Evolutionary conservation across 2,113 vertebrate species (phyloP), one percentile per base, ranked within the genome.

Genomic region (Salvator merianae): DNA sequence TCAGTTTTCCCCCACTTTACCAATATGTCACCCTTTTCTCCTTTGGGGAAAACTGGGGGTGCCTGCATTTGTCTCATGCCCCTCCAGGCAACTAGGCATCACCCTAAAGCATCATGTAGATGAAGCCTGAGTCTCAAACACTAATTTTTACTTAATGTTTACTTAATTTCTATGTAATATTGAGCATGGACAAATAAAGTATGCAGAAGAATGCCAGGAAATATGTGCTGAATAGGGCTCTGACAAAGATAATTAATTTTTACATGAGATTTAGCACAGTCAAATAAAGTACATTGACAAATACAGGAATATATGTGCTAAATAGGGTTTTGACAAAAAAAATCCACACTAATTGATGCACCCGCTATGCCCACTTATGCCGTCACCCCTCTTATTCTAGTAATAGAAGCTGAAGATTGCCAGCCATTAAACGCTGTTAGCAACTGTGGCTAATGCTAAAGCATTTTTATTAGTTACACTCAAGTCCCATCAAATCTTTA

Each of bases 391-490:
- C 70, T 87, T 85, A 53, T 86, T 91, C 75, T 82, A 53, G 79
- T 69, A 89, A 72, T 90, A 81, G 88, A 91, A 91, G 72, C 84
- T 86, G 85, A 68, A 71, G 77, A 77, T 88, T 77, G 0, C 62
- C 69, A 90, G 59, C 77, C 89, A 89, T 85, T 92, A 88, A 92
- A 86, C 2, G 5, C 70, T 85, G 62, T 89, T 93, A 90, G 69
- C 63, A 91, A 91, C 85, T 88, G 75, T 84, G 79, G 82, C 81
- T 91, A 91, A 90, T 91, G 85, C 72, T 91, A 86, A 89, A 92
- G 1, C 81, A 86, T 91, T 91, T 93, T 93, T 91, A 84, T 86
- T 90, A 84, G 88, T 90, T 92, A 88, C 88, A 88, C n/a, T 91
- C 84, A 79, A 77, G 84, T 88, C 70, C 82, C 75, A 71, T 90